phyloP scores from a whole-genome alignment of 2,113 vertebrate genomes.

The Chunga burmeisteri region DNA sequence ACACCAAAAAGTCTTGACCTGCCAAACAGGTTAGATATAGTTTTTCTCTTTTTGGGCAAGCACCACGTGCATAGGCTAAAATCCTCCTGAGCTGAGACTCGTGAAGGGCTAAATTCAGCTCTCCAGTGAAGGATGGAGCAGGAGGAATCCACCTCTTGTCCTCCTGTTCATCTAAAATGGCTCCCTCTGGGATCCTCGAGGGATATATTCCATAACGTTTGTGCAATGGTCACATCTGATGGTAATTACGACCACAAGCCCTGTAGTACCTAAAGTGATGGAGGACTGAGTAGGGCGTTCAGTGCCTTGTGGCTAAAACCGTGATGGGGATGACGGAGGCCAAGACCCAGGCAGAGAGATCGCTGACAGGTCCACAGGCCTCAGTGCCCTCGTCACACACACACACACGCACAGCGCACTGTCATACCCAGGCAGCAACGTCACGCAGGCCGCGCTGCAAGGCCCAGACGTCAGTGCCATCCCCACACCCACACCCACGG shows the following conservation, averaged over 20 bases:
- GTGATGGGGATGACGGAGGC: no score
- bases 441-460: no score
- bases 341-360: fast-evolving
- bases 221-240: neutral
- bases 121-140: neutral
- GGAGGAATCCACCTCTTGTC: neutral
- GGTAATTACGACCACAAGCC: neutral
- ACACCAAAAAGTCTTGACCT: neutral
- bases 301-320: neutral
- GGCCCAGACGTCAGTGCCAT: no score
- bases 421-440: fast-evolving
- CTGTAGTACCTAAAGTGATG: neutral
- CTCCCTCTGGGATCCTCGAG: fast-evolving
- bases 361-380: fast-evolving
- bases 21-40: neutral
- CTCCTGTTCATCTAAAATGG: neutral
- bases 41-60: neutral
- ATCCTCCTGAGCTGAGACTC: neutral
- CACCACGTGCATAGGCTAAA: neutral
- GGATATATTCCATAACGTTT: neutral
- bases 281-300: fast-evolving
- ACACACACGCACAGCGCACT: neutral
- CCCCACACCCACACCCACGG: no score
- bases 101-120: neutral
- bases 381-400: neutral